Base-by-base conservation (phyloP, 2,113 vertebrate genomes). In the Trachemys scripta region DNA sequence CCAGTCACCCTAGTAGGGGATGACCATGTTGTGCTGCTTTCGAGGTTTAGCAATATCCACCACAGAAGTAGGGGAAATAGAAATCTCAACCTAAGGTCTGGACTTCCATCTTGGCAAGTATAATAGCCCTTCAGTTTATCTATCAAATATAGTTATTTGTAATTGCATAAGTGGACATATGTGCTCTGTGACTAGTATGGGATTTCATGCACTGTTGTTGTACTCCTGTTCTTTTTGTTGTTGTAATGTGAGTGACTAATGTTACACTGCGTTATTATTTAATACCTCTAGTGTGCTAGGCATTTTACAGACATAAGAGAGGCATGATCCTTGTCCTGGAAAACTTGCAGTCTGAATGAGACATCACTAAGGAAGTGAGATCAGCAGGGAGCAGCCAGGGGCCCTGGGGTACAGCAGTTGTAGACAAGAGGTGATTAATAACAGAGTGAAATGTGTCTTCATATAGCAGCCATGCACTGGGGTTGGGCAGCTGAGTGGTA, bases 371-470 rank as follows among this genome's bases (percentile, higher is more conserved):
- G 57, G 38, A 75, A 51, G 86, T 86, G 88, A 93, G 88, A 86
- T 87, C 93, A 95, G 65, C 75, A 31, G 88, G 85, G 78, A 53
- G n/a, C 62, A 57, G 86, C n/a, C 80, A 91, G 88, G 57, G 83
- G 82, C 88, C 95, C 51, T 88, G 85, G 72, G 88, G 90, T 88
- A 81, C 35, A 72, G 14, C 31, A 9, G 31, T n/a, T n/a, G 16
- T 31, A 92, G 89, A 94, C 94, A 96, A 85, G 94, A 94, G 89
- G 96, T 95, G 92, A 88, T 35, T 93, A 95, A 95, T 92, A 97
- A 92, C 42, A 89, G 94, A 53, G 65, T 97, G 96, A 97, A 92
- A 81, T 0, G 1, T 95, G 95, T 96, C 95, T 90, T 89, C 53
- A 13, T 96, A 59, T 69, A 89, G 72, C 72, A 92, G 62, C 90